Evolutionary conservation across 2,888 invertebrate genomes (phyloP).

Genomic region (Neelides folsomi): DNA sequence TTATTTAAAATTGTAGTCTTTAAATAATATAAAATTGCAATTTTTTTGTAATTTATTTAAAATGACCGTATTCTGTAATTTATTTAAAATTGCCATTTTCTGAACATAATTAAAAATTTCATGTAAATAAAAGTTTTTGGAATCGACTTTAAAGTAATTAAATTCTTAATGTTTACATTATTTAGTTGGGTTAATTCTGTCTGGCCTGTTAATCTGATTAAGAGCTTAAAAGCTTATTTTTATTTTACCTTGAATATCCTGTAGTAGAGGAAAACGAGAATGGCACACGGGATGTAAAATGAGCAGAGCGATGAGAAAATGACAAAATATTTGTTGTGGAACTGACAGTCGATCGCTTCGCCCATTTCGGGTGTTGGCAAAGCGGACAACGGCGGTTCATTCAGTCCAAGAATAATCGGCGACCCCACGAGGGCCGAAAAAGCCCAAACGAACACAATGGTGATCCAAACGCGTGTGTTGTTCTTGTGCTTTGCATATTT

Average conservation of each 20-base stretch:
- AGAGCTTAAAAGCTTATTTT: conserved; percentile 32
- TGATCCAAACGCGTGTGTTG: conserved; percentile 82
- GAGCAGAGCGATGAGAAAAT: conserved; percentile 95
- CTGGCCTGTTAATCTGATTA: too few species aligned
- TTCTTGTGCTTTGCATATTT: conserved; percentile 98
- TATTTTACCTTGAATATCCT: conserved; percentile 95
- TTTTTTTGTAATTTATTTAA: too few species aligned
- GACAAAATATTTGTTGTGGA: conserved; percentile 96
- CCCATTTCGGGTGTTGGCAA: conserved; percentile 38
- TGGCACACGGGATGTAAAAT: conserved; percentile 96
- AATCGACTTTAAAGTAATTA: too few species aligned
- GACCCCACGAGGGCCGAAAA: conserved; percentile 89
- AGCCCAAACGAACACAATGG: conserved; percentile 89
- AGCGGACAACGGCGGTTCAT: conserved; percentile 73
- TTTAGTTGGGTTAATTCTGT: too few species aligned
- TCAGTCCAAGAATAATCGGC: conserved; percentile 89
- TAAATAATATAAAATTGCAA: too few species aligned
- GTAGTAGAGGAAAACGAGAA: conserved; percentile 96
- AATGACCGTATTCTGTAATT: too few species aligned
- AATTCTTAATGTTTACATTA: too few species aligned
- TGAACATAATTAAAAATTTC: too few species aligned
- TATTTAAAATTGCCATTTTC: too few species aligned
- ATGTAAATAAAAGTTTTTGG: too few species aligned
- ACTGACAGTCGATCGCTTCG: conserved; percentile 51
- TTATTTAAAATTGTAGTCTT: too few species aligned